Evolutionary conservation across 2,113 vertebrate genomes (phyloP), one percentile per base, ranked within the genome.

Genomic region (Pituophis catenifer): DNA sequence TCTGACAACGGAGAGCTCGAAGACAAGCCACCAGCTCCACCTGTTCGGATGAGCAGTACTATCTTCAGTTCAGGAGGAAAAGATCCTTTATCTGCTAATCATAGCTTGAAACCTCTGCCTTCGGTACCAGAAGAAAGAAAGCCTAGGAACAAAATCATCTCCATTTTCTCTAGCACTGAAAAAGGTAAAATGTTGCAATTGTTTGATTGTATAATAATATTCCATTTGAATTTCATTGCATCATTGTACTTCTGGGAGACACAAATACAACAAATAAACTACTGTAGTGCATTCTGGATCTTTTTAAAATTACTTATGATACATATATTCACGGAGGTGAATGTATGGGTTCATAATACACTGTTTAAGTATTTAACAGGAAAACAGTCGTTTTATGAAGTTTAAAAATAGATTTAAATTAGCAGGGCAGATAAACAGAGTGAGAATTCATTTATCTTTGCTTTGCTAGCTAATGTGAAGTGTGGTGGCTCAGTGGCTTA

Each of bases 11-110:
- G 99, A 95, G 99, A 99, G 96, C 97, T 99, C 21, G 99, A 99
- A 97, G 99, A 99, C 97, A 99, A 99, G 94, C 99, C 99, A 54
- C 99, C 99, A 2, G 99, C 99, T n/a, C 99, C 99, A 95, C 99
- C 99, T 0, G 99, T 99, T 94, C 98, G 99, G 58, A 99, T 99
- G 98, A 99, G 98, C 97, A 99, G 99, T 52, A 98, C 97, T 86
- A 99, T 99, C 96, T 98, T 99, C 96, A 98, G 98, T 95, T 97
- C 98, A 12, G 98, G 98, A 38, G 97, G 98, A 94, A 99, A 99
- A 97, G 99, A 99, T 96, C 98, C 97, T 0, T 94, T 99, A 88
- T 98, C 97, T 8, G 97, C 98, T 95, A 99, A 99, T 97, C 99
- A 99, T 97, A 99, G 98, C 97, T 98, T 98, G 62, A 99, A 99